Percentiles rank a stretch among this genome's conserved stretches.
Evolutionary conservation across 2,113 vertebrate genomes (phyloP).

Genomic region (Marmota monax): DNA sequence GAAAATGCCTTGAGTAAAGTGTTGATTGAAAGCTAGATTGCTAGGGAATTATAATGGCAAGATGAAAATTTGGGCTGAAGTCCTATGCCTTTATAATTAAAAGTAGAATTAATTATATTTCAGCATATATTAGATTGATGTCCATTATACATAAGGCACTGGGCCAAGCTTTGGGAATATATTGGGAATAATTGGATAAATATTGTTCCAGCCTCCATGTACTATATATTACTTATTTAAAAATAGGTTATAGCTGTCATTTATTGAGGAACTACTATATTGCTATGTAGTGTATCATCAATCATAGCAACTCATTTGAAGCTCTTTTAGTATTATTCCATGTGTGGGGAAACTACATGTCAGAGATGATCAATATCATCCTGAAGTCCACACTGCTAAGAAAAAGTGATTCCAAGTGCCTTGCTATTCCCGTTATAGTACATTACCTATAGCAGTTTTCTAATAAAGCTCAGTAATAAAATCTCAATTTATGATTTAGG

Average conservation of each 20-base stretch:
- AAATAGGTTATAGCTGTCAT: not conserved
- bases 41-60: constrained; percentile 43
- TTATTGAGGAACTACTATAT: not conserved
- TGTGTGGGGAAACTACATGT: not conserved
- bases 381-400: not conserved
- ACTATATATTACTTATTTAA: not conserved
- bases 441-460: not conserved
- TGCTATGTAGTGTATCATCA: not conserved
- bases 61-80: not conserved
- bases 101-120: constrained; percentile 51
- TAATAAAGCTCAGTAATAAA: not conserved
- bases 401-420: not conserved
- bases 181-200: not conserved
- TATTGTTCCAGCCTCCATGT: not conserved
- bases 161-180: not conserved
- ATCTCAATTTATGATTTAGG: not conserved
- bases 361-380: not conserved
- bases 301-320: not conserved
- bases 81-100: constrained; percentile 42
- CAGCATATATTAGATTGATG: constrained; percentile 20
- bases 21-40: constrained; percentile 1
- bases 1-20: not conserved
- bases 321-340: not conserved
- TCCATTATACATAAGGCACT: not conserved
- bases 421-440: not conserved